These are phyloP conservation scores for Fragum sueziense DNA, from an alignment of 2,888 invertebrate species.

Conservation along the genomic window DNA sequence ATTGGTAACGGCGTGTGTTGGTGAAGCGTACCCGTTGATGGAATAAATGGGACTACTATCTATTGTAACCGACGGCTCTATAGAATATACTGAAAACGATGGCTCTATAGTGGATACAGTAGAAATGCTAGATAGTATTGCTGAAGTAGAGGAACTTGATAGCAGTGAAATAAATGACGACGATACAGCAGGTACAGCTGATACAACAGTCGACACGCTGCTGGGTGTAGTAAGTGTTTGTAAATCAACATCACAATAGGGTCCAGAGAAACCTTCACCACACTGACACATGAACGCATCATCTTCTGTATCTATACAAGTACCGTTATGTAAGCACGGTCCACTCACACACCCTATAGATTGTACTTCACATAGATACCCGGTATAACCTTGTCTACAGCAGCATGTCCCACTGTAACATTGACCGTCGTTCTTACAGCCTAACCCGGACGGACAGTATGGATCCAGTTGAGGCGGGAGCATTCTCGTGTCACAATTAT, in stretches of 20 bases:
- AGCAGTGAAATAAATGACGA: background rate
- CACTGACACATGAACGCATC: constrained; percentile 24
- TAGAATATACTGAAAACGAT: too few species aligned
- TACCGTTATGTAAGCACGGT: constrained; percentile 49
- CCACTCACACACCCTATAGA: constrained; percentile 52
- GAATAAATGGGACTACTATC: too few species aligned
- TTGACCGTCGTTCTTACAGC: constrained; percentile 60
- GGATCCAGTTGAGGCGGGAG: constrained; percentile 49
- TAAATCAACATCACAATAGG: constrained; percentile 8
- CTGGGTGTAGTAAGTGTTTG: background rate
- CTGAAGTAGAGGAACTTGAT: background rate
- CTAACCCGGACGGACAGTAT: constrained; percentile 36
- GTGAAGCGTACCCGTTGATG: too few species aligned
- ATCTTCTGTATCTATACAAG: constrained; percentile 34
- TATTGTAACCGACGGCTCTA: too few species aligned
- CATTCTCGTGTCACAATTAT: constrained; percentile 48
- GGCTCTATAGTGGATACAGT: background rate
- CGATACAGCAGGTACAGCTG: background rate
- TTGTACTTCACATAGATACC: constrained; percentile 49
- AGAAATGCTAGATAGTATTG: background rate
- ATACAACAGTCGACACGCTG: background rate
- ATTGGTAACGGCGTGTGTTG: too few species aligned
- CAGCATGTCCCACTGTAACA: constrained; percentile 52
- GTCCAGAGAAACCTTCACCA: background rate
- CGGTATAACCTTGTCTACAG: constrained; percentile 48